Evolutionary conservation across 1,140 invertebrate species (phyloP).

Genomic region (Ceratina japonica): DNA sequence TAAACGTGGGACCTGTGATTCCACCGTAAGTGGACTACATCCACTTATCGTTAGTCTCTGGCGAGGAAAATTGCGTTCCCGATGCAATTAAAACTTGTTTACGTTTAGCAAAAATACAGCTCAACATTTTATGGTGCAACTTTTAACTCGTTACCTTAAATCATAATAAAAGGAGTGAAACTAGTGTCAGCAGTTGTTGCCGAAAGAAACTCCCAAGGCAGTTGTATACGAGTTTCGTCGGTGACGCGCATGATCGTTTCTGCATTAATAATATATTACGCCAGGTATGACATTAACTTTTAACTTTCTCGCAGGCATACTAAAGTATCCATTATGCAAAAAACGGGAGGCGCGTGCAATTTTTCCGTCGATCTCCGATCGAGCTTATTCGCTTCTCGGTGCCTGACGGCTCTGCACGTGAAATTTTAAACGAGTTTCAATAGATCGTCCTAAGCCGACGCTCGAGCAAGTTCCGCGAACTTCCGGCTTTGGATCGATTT

Average conservation of each 20-base stretch:
- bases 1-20: background rate
- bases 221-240: background rate
- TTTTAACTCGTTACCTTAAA: background rate
- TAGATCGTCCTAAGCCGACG: slow-evolving; percentile 32
- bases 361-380: background rate
- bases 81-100: slow-evolving; percentile 10
- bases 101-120: background rate
- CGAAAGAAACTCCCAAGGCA: background rate
- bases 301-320: background rate
- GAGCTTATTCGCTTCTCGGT: background rate
- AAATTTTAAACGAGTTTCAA: slow-evolving; percentile 44
- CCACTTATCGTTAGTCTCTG: background rate
- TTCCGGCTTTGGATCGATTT: slow-evolving; percentile 33
- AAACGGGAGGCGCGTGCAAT: background rate
- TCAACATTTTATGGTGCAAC: background rate
- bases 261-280: no score
- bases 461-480: slow-evolving; percentile 30
- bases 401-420: background rate
- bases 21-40: slow-evolving; percentile 3
- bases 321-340: background rate
- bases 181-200: background rate
- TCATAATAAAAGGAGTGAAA: background rate
- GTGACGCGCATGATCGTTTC: no score
- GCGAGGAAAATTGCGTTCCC: background rate
- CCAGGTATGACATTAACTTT: no score